Evolutionary conservation across 64 coral and sea anemone genomes (phyloP), one percentile per base, ranked within the genome.

Genomic region (Acropora tenuis): DNA sequence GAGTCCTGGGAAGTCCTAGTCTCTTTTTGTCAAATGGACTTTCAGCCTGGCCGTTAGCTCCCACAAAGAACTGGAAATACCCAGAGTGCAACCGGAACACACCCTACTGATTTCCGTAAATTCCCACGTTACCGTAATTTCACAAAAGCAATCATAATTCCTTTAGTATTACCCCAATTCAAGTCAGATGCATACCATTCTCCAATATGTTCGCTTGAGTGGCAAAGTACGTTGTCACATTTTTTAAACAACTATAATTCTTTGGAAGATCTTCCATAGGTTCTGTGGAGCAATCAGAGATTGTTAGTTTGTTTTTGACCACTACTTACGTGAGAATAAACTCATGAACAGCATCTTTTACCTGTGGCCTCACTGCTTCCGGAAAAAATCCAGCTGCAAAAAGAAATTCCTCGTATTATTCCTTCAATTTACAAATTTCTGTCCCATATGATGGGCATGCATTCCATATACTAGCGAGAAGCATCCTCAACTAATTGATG

Each of bases 151-250:
- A n/a, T n/a, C n/a, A n/a, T n/a, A n/a, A n/a, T n/a, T n/a, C n/a
- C n/a, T n/a, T n/a, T n/a, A n/a, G n/a, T n/a, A n/a, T n/a, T n/a
- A n/a, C n/a, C n/a, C n/a, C n/a, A n/a, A 55, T 55, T 55, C 0
- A 55, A 55, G 10, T 55, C n/a, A n/a, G n/a, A n/a, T 3, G 78
- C 90, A 7, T 69, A 95, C 94, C 94, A 5, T 88, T 73, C 5
- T 52, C 43, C 19, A 61, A 73, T n/a, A 90, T 69, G 52, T 87
- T 13, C 18, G 53, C 19, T 47, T 73, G 48, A 12, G 80, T 86
- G n/a, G 94, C 43, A 74, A 91, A 91, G 47, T 88, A 95, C 1
- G 94, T 86, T 0, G 94, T 95, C 16, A 91, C 16, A 11, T 88
- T 69, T 52, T 73, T 87, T 41, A 91, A 71, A 46, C 94, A 95